Evolutionary conservation across 2,113 vertebrate genomes (phyloP).

Genomic region (Heterotilapia buettikoferi): DNA sequence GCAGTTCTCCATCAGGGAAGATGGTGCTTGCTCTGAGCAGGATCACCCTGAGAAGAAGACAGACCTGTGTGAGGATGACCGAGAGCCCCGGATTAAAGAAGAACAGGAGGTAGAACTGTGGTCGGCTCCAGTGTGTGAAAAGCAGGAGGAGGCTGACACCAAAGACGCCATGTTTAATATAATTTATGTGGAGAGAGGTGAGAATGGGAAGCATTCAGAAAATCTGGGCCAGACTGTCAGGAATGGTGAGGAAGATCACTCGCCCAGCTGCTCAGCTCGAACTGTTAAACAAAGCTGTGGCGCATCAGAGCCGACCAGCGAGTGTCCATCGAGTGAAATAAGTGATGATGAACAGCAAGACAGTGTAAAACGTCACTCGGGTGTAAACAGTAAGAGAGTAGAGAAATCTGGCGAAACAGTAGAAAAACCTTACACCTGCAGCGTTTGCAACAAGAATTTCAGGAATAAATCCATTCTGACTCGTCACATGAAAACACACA

Average conservation of each 20-base stretch:
- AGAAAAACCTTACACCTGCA: background rate
- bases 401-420: background rate
- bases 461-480: background rate
- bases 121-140: background rate
- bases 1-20: background rate
- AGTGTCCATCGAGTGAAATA: background rate
- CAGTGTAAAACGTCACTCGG: background rate
- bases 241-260: background rate
- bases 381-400: background rate
- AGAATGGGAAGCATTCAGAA: background rate
- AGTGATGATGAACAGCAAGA: background rate
- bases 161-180: background rate
- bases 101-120: background rate
- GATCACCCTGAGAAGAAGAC: background rate
- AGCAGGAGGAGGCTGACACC: background rate
- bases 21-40: background rate
- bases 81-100: background rate
- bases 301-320: background rate
- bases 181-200: background rate
- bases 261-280: background rate
- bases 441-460: background rate
- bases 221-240: background rate
- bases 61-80: background rate
- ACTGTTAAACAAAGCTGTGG: background rate
- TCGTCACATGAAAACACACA: background rate